A percentile compares a stretch with the other conserved stretches of the same genome.
Conservation (phyloP, 2,888 invertebrate genomes). For the Chrysodeixis includens region DNA sequence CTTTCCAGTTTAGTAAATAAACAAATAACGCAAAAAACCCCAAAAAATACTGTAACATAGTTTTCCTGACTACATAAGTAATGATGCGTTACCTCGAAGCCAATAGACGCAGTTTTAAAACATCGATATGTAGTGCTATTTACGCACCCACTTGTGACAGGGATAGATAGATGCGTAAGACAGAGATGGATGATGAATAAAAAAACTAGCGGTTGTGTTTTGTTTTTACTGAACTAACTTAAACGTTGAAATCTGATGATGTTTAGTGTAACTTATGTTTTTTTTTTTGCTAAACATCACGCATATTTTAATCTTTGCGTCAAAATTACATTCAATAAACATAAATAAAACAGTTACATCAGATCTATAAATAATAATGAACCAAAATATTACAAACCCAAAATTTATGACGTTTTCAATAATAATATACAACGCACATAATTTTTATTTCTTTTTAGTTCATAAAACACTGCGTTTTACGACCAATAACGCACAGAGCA, state of each 20-base stretch:
- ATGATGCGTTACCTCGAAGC: not conserved
- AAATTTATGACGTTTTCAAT: constrained; percentile 17
- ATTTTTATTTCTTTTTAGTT: constrained; percentile 8
- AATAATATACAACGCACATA: constrained; percentile 7
- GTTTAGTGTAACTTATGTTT: too few species aligned
- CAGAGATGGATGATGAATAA: not conserved
- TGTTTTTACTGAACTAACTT: not conserved
- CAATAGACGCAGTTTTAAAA: not conserved
- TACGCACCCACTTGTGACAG: not conserved
- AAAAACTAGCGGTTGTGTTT: not conserved
- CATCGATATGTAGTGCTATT: not conserved
- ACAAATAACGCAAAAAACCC: not conserved
- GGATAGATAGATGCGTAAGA: not conserved
- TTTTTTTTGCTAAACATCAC: too few species aligned
- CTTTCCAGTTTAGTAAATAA: too few species aligned
- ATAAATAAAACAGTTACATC: too few species aligned
- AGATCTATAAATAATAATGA: constrained; percentile 15
- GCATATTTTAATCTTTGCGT: too few species aligned
- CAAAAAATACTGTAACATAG: not conserved
- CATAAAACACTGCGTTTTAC: constrained; percentile 24
- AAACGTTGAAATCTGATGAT: constrained; percentile 13
- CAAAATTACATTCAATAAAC: too few species aligned
- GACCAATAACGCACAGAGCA: constrained; percentile 30
- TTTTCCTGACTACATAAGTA: constrained; percentile 1
- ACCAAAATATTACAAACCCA: constrained; percentile 1